Conservation (phyloP, 2,888 invertebrate genomes). For the Lottia scabra region DNA sequence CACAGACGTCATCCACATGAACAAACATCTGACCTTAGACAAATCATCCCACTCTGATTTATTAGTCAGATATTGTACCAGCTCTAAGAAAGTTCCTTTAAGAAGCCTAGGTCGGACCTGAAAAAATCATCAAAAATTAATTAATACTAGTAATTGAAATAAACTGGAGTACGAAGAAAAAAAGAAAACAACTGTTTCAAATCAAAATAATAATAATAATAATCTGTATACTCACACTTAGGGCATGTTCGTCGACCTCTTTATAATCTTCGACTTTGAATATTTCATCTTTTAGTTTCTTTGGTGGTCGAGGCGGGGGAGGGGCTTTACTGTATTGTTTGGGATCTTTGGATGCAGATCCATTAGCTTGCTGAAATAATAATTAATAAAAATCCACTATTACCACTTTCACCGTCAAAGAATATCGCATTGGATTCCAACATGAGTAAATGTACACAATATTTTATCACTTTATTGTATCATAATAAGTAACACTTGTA, state of each 20-base stretch:
- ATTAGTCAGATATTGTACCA: constrained; percentile 47
- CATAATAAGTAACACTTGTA: too few species aligned
- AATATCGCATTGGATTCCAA: too few species aligned
- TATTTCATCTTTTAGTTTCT: constrained; percentile 44
- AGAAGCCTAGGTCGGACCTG: constrained; percentile 48
- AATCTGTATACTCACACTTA: constrained; percentile 37
- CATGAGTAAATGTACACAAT: too few species aligned
- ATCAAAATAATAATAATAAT: too few species aligned
- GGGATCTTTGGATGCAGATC: neutral
- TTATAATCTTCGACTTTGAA: constrained; percentile 45
- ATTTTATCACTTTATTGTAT: too few species aligned
- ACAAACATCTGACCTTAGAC: constrained; percentile 56
- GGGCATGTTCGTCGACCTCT: constrained; percentile 50
- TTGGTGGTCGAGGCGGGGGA: constrained; percentile 55
- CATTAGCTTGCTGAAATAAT: neutral
- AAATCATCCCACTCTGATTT: constrained; percentile 45
- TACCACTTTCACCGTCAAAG: too few species aligned
- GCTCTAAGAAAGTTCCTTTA: constrained; percentile 49
- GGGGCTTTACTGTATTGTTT: constrained; percentile 14
- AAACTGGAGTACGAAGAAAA: too few species aligned
- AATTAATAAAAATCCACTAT: too few species aligned
- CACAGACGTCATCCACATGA: constrained; percentile 62
- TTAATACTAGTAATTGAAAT: too few species aligned
- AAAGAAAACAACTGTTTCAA: too few species aligned
- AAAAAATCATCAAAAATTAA: constrained; percentile 1